Conservation (phyloP, 2,797 vertebrate genomes). For the Enteromius mattozi region DNA sequence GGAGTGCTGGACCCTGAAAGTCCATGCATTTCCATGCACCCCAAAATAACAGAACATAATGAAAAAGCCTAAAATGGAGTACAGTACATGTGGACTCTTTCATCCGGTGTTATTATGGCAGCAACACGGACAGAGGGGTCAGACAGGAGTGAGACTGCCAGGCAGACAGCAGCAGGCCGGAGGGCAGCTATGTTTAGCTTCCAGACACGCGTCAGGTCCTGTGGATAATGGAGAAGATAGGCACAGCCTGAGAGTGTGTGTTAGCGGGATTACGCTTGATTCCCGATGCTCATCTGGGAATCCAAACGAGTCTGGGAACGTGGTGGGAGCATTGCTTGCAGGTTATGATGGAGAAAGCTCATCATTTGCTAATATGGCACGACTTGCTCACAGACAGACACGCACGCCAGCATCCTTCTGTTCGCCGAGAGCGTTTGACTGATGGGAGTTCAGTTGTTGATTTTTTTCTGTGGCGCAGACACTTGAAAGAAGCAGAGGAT, state of each 20-base stretch:
- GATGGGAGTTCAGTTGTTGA: slow-evolving; percentile 37
- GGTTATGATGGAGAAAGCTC: slow-evolving; percentile 33
- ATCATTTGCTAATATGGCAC: slow-evolving; percentile 36
- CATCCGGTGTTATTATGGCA: not conserved
- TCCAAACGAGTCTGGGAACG: slow-evolving; percentile 34
- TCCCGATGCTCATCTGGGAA: slow-evolving; percentile 37
- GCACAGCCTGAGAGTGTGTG: not conserved
- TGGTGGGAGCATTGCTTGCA: slow-evolving; percentile 5
- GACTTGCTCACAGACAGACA: not conserved
- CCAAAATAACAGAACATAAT: not conserved
- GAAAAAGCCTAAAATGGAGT: not conserved
- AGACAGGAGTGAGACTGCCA: slow-evolving; percentile 22
- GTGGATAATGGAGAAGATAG: slow-evolving; percentile 26
- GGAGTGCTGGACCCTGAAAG: not conserved
- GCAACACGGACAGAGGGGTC: not conserved
- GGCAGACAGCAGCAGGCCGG: slow-evolving; percentile 14
- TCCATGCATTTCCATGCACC: too few species aligned
- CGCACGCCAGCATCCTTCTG: slow-evolving; percentile 5
- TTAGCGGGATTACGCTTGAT: slow-evolving; percentile 40
- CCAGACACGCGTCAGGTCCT: not conserved
- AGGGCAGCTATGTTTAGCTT: slow-evolving; percentile 50
- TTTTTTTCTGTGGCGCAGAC: slow-evolving; percentile 15
- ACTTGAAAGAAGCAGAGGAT: slow-evolving; percentile 31
- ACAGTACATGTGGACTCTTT: not conserved
- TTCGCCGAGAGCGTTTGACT: slow-evolving; percentile 35